Evolutionary conservation across 2,113 vertebrate genomes (phyloP).

Genomic region (Spilogale gracilis): DNA sequence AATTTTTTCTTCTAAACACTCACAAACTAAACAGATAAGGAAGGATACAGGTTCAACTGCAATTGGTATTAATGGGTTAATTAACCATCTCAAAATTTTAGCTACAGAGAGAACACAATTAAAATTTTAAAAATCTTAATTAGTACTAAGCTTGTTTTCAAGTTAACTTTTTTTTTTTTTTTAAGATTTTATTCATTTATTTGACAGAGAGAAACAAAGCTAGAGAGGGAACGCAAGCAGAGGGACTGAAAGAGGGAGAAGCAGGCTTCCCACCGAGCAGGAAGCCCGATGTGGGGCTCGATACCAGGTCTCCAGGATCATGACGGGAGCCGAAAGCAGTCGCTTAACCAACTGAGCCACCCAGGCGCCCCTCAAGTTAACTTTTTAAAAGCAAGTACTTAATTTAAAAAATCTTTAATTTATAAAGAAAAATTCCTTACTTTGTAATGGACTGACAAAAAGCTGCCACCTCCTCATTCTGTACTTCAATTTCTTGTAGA

Average conservation of each 20-base stretch:
- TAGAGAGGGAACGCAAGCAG: too few relatives aligned
- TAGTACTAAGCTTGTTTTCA: slow-evolving; percentile 41
- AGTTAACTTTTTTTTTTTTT: slow-evolving; percentile 35
- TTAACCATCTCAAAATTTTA: slow-evolving; percentile 51
- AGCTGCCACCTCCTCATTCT: slow-evolving; percentile 94
- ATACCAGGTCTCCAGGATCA: too few relatives aligned
- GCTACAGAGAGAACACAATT: not conserved
- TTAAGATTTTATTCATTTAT: too few relatives aligned
- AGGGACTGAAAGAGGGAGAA: too few relatives aligned
- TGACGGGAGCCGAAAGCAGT: too few relatives aligned
- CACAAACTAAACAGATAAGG: not conserved
- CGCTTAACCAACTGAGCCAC: too few relatives aligned
- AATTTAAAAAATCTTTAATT: slow-evolving; percentile 44
- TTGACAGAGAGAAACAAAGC: too few relatives aligned
- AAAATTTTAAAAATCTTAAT: slow-evolving; percentile 11
- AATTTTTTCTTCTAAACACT: slow-evolving; percentile 56
- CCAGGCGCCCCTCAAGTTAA: not conserved
- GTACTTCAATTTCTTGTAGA: slow-evolving; percentile 91
- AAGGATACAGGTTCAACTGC: not conserved
- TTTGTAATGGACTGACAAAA: slow-evolving; percentile 94
- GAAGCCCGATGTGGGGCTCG: too few relatives aligned
- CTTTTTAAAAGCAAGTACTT: slow-evolving; percentile 40
- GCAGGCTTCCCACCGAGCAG: too few relatives aligned
- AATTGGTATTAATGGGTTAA: not conserved
- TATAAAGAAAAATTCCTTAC: slow-evolving; percentile 89